Evolutionary conservation across 2,888 invertebrate species (phyloP).

Genomic region (Mimas tiliae): DNA sequence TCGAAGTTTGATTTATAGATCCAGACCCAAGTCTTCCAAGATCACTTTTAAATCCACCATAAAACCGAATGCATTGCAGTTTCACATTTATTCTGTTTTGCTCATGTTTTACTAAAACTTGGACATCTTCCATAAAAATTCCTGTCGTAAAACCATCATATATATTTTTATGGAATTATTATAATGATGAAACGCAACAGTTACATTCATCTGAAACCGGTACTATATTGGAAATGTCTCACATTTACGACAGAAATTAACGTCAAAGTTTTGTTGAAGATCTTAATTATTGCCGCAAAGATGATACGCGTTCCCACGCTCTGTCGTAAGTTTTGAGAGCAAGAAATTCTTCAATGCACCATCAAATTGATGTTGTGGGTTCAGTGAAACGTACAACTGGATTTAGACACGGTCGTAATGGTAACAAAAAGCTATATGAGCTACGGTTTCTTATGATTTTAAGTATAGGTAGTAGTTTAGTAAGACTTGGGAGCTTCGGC

Average conservation of each 20-base stretch:
- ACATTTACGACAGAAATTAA: slow-evolving; percentile 4
- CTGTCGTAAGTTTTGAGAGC: slow-evolving; percentile 30
- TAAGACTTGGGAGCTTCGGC: no score
- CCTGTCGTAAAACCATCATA: not conserved
- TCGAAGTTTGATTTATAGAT: not conserved
- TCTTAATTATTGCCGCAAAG: slow-evolving; percentile 13
- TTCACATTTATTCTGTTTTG: no score
- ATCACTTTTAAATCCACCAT: no score
- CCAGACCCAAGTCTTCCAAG: no score
- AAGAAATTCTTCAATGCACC: slow-evolving; percentile 45
- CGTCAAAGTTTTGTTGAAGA: slow-evolving; percentile 6
- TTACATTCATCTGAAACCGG: not conserved
- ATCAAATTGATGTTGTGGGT: slow-evolving; percentile 40
- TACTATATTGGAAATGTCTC: not conserved
- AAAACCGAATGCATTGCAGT: no score
- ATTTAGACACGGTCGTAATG: not conserved
- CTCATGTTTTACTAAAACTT: no score
- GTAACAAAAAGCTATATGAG: not conserved
- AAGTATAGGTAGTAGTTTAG: no score
- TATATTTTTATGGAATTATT: slow-evolving; percentile 3
- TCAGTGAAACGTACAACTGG: not conserved
- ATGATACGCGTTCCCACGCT: slow-evolving; percentile 30
- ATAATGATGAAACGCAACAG: not conserved
- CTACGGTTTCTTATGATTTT: no score
- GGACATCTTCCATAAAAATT: not conserved